These are phyloP conservation scores for Zaprionus taronus DNA, from an alignment of 1,140 invertebrate genomes.

Conservation along the genomic window DNA sequence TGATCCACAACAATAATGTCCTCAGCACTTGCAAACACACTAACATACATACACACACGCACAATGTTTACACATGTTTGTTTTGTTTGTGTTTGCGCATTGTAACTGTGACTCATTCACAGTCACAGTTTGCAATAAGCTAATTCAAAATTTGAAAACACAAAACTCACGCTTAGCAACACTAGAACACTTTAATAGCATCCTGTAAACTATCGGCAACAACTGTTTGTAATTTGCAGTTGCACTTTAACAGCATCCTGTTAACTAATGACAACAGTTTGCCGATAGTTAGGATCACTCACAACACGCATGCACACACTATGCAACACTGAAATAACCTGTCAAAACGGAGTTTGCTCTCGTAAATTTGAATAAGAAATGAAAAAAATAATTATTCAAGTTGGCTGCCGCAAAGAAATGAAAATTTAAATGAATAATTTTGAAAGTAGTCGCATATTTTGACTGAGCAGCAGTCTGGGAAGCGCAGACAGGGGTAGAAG, in stretches of 20 bases:
- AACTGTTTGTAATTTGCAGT: neutral
- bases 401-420: neutral
- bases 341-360: constrained; percentile 29
- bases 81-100: neutral
- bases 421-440: neutral
- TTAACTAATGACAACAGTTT: neutral
- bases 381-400: neutral
- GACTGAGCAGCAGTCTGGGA: neutral
- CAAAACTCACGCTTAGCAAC: constrained; percentile 79
- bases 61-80: neutral
- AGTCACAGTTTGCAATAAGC: neutral
- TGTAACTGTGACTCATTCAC: constrained; percentile 12
- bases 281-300: constrained; percentile 4
- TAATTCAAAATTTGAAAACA: constrained; percentile 4
- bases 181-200: constrained; percentile 34
- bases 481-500: neutral
- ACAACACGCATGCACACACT: constrained; percentile 15
- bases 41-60: constrained; percentile 14
- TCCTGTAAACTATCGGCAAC: neutral
- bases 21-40: constrained; percentile 11
- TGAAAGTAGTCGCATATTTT: neutral
- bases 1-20: constrained; percentile 8
- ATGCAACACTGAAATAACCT: constrained; percentile 31
- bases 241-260: constrained; percentile 20
- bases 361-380: neutral